A percentile compares a stretch with the other conserved stretches of the same genome.
phyloP scores from a whole-genome alignment of 2,797 vertebrate species.

The Mus minutoides region DNA sequence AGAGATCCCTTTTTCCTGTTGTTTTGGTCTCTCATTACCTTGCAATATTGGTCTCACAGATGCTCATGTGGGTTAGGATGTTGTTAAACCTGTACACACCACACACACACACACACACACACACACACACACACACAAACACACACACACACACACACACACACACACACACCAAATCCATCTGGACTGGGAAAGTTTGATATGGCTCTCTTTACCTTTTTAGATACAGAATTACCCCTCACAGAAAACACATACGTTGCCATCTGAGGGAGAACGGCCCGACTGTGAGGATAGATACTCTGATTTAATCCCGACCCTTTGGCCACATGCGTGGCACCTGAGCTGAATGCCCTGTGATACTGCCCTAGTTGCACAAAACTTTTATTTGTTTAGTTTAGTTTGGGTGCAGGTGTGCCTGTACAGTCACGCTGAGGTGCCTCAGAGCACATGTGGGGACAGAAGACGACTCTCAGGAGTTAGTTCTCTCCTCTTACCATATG shows the following conservation, averaged over 20 bases:
- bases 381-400: not conserved
- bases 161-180: not conserved
- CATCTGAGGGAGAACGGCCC: not conserved
- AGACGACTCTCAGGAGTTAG: not conserved
- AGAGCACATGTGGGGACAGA: too few relatives aligned
- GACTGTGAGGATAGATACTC: not conserved
- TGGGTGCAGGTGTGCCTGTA: not conserved
- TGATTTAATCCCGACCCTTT: not conserved
- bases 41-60: not conserved
- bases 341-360: not conserved
- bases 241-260: not conserved
- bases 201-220: not conserved
- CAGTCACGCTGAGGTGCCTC: not conserved
- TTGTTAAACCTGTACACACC: not conserved
- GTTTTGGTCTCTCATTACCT: not conserved
- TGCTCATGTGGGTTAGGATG: not conserved
- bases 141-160: too few relatives aligned
- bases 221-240: conserved; percentile 32
- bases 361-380: not conserved
- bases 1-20: not conserved
- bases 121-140: too few relatives aligned
- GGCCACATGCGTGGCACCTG: not conserved
- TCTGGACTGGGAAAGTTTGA: not conserved
- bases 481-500: not conserved
- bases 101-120: too few relatives aligned